Percentiles rank a stretch among this genome's conserved stretches.
Conservation (phyloP, 2,797 vertebrate genomes). For the Anguilla megastoma region DNA sequence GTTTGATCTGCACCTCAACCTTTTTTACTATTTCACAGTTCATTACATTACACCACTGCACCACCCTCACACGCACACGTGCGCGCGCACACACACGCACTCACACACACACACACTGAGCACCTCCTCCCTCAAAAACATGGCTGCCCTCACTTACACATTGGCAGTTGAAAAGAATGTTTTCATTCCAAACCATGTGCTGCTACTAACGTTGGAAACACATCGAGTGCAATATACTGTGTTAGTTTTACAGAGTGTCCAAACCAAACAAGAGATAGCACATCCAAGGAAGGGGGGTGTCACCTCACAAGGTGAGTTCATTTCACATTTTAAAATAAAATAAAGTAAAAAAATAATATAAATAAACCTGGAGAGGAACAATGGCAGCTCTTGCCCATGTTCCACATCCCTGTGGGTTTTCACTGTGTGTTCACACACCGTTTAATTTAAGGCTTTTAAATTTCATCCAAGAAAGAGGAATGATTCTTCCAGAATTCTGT, state of each 20-base stretch:
- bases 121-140: neutral
- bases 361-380: conserved; percentile 7
- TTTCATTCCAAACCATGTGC: neutral
- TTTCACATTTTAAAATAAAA: neutral
- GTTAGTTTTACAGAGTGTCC: conserved; percentile 19
- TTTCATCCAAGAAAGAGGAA: conserved; percentile 33
- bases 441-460: conserved; percentile 20
- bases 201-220: neutral
- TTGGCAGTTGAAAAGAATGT: conserved; percentile 8
- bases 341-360: neutral
- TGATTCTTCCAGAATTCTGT: conserved; percentile 27
- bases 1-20: conserved; percentile 38
- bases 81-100: no score
- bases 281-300: neutral
- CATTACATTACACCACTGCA: neutral
- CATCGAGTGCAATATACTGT: neutral
- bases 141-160: neutral
- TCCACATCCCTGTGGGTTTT: conserved; percentile 35
- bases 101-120: neutral
- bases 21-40: neutral
- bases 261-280: conserved; percentile 19
- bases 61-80: neutral
- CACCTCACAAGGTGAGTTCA: neutral
- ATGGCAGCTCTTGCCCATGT: conserved; percentile 20
- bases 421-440: neutral